These are phyloP conservation scores for Pangasius macronema DNA, from an alignment of 2,797 vertebrate genomes.

Conservation along the genomic window DNA sequence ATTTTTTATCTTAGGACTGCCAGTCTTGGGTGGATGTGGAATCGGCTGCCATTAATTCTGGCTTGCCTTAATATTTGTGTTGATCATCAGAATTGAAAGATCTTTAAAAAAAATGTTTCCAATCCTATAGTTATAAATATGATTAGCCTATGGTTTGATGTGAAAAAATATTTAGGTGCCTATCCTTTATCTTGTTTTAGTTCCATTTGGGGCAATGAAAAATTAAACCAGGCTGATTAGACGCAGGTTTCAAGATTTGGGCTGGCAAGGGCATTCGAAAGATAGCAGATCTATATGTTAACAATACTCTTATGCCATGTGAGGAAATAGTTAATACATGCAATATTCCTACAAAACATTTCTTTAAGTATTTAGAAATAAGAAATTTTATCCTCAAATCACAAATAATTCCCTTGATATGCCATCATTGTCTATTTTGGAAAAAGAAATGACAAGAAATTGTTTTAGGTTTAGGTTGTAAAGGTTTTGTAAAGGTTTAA, in stretches of 20 bases:
- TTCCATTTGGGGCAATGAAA: too few species aligned
- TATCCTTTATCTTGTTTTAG: too few species aligned
- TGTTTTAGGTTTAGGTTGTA: too few species aligned
- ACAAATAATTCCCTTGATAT: background rate
- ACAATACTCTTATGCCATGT: too few species aligned
- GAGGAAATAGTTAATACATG: background rate
- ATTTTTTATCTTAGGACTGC: background rate
- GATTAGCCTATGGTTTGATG: background rate
- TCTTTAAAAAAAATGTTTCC: background rate
- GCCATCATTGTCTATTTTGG: background rate
- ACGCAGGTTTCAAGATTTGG: too few species aligned
- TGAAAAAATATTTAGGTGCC: too few species aligned
- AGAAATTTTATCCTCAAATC: background rate
- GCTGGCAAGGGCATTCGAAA: too few species aligned
- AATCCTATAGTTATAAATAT: background rate
- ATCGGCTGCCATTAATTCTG: background rate
- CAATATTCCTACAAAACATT: background rate
- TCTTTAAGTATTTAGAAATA: background rate
- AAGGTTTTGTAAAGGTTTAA: background rate
- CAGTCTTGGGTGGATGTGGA: background rate
- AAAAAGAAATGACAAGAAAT: background rate
- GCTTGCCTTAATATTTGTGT: too few species aligned
- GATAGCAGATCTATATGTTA: too few species aligned
- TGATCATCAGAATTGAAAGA: background rate
- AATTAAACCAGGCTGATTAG: too few species aligned